phyloP scores from a whole-genome alignment of 2,797 vertebrate species.

The Peromyscus aztecus region DNA sequence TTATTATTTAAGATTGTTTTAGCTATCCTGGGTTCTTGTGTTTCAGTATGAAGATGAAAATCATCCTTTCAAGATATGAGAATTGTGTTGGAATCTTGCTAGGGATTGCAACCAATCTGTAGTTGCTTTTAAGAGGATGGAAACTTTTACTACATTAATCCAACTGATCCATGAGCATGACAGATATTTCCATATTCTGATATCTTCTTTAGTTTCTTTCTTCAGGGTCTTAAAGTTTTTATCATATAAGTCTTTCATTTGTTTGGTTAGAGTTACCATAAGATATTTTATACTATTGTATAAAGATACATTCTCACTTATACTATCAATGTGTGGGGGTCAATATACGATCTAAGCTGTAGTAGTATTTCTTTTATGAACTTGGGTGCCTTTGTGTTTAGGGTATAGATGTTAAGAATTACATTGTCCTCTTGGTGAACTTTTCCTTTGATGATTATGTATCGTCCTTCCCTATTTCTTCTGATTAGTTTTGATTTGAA shows the following conservation, averaged over 20 bases:
- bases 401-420: background rate
- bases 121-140: background rate
- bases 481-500: background rate
- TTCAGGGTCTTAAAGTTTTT: background rate
- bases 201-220: background rate
- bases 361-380: background rate
- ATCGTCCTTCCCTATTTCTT: background rate
- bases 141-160: background rate
- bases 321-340: background rate
- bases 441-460: background rate
- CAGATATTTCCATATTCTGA: too few relatives aligned
- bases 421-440: background rate
- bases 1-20: background rate
- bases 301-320: too few relatives aligned
- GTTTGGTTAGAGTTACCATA: background rate
- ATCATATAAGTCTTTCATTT: background rate
- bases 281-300: background rate
- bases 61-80: background rate
- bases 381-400: background rate
- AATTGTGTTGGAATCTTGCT: background rate
- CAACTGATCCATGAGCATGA: too few relatives aligned
- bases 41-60: background rate
- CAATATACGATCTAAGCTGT: background rate
- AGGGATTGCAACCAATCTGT: background rate
- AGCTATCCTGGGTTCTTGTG: background rate